phyloP scores from a whole-genome alignment of 92 coral and sea anemone genomes.

The Scolanthus callimorphus region DNA sequence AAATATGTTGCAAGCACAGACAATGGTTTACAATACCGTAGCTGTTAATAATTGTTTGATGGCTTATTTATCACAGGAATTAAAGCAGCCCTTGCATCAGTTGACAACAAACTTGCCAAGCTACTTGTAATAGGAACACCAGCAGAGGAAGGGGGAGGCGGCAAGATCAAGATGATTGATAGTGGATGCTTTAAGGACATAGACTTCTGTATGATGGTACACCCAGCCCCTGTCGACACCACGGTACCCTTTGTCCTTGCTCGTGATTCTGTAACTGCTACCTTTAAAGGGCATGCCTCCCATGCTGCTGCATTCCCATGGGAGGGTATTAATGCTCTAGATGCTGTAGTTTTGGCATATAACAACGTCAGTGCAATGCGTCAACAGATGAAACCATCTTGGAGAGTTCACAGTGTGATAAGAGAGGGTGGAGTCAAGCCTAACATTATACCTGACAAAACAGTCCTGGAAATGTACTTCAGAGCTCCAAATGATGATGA shows the following conservation, averaged over 20 bases:
- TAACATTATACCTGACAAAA: slow-evolving; percentile 59
- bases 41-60: no score
- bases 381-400: slow-evolving; percentile 91
- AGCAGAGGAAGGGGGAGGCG: slow-evolving; percentile 81
- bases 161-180: slow-evolving; percentile 73
- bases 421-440: slow-evolving; percentile 77
- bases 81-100: slow-evolving; percentile 64
- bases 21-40: no score
- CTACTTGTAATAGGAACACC: slow-evolving; percentile 76
- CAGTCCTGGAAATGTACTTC: slow-evolving; percentile 27
- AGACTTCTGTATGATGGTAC: slow-evolving; percentile 87
- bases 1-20: no score
- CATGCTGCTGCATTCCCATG: slow-evolving; percentile 97
- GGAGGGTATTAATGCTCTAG: slow-evolving; percentile 89
- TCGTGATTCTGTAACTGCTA: slow-evolving; percentile 15
- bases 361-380: slow-evolving; percentile 59
- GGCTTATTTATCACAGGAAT: slow-evolving; percentile 38
- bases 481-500: slow-evolving; percentile 57
- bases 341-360: slow-evolving; percentile 81
- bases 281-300: slow-evolving; percentile 73
- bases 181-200: slow-evolving; percentile 72
- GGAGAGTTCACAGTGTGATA: slow-evolving; percentile 80
- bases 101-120: slow-evolving; percentile 39
- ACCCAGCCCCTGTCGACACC: slow-evolving; percentile 50
- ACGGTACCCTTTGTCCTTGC: slow-evolving; percentile 45